Conservation (phyloP, 1,140 invertebrate genomes). For the Cydia amplana region DNA sequence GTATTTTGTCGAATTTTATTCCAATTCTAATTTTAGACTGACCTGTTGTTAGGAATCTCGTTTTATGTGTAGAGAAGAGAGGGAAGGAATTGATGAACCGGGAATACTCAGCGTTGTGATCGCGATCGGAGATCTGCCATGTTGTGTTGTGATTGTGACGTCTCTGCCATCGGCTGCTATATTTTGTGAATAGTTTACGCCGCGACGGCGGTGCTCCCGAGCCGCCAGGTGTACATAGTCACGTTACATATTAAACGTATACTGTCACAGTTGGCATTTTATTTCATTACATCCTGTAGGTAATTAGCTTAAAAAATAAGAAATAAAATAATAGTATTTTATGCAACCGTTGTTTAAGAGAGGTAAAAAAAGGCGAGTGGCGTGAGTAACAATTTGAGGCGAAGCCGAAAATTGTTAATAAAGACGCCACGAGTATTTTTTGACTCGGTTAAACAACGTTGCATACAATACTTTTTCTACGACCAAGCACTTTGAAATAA, state of each 20-base stretch:
- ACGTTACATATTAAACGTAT: constrained; percentile 31
- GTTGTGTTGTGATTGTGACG: constrained; percentile 21
- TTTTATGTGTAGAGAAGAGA: neutral
- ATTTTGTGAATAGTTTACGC: constrained; percentile 19
- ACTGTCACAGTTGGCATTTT: constrained; percentile 4
- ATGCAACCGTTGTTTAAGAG: no score
- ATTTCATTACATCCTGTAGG: constrained; percentile 18
- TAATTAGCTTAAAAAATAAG: no score
- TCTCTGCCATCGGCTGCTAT: neutral
- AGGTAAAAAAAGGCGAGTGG: no score
- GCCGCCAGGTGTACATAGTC: constrained; percentile 20
- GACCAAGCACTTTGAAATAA: no score
- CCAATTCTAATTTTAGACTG: constrained; percentile 31
- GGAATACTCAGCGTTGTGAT: constrained; percentile 23
- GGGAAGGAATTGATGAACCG: constrained; percentile 25
- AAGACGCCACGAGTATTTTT: no score
- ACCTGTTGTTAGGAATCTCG: constrained; percentile 26
- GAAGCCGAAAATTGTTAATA: no score
- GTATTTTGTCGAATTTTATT: constrained; percentile 32
- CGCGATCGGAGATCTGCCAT: neutral
- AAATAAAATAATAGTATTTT: no score
- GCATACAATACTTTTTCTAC: no score
- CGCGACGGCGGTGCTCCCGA: neutral
- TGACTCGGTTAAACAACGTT: no score
- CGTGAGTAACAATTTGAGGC: no score